Evolutionary conservation across 2,888 invertebrate species (phyloP), one percentile per base, ranked within the genome.

Genomic region (Spicauda simplicius): DNA sequence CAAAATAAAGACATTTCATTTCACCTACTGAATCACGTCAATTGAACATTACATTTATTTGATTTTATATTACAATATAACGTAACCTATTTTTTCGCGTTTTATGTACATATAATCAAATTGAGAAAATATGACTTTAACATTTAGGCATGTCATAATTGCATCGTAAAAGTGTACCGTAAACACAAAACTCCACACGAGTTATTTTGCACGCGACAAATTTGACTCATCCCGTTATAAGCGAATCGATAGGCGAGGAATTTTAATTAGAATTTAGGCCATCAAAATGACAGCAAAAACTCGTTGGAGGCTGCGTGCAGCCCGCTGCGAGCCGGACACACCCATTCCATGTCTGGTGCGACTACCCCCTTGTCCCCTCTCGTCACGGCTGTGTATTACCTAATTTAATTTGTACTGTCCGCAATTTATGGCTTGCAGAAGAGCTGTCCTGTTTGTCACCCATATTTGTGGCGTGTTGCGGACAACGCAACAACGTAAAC

Each of bases 321-420:
- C 69, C 71, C 65, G 65, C 69, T 67, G 80, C 76, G 79, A 64
- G 79, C 73, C 80, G 87, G 89, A 80, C 86, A 88, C 90, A 83
- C 91, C 91, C 91, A 86, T 91, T 91, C 86, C 91, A 82, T 91
- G 91, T 91, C 89, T 82, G 80, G 77, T 76, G 82, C 79, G 83
- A 82, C 82, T 83, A 78, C 80, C 82, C 79, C 71, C 82, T 84
- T 87, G 90, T 87, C 89, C 85, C 82, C 80, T 82, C 88, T 90
- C 90, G 90, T 90, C 91, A 91, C 88, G 81, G 83, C 80, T 85
- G 85, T 87, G 90, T 90, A 91, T 91, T 90, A 91, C 90, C 91
- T 92, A 92, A 92, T 92, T 92, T 91, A 91, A 92, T 92, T 92
- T 91, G 91, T 90, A 88, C 85, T 85, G 86, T 79, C 84, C 87